Base-by-base conservation (phyloP, 1,140 invertebrate genomes). In the Nebria ingens region DNA sequence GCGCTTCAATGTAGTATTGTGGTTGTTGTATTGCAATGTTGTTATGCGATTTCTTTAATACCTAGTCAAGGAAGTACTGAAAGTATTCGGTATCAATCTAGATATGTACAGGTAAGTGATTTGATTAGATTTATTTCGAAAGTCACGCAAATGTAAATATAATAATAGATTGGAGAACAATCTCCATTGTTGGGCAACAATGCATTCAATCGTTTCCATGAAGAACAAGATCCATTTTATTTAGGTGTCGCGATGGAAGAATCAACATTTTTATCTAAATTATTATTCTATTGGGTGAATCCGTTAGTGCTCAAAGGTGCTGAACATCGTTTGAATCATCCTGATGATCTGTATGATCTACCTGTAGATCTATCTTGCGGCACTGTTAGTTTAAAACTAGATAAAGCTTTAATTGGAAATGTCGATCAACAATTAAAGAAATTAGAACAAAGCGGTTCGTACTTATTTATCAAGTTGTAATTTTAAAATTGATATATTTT, bases 261-360 rank as follows among this genome's bases (percentile, higher is more conserved):
- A 57, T 72, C 76, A 11, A 80, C 79, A 21, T 78, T 76, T 62
- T 63, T 85, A 1, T 92, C 91, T 0, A 84, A 82, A 64, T 72
- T 97, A 3, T 72, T 86, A 13, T 95, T 98, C 66, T 74, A 81
- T 58, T 98, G 93, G 93, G 90, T 95, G 0, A 79, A 85, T 57
- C 86, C 87, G 6, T 69, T 97, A 34, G 86, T 97, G 71, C 65
- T 79, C 51, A 93, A 92, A 76, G 93, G 93, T 2, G 75, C 81
- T 2, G 76, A 80, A 51, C 84, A 84, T 4, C 79, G 83, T 58
- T 70, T 98, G 4, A 78, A 80, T 53, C 79, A 80, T 63, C 71
- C 82, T 0, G 87, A 91, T 66, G 92, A 96, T 74, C 70, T 97
- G 0, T 93, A 86, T 74, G 85, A 92, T 70, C 71, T 98, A 42